Base-by-base conservation (phyloP, 2,113 vertebrate species). In the Crotophaga sulcirostris region DNA sequence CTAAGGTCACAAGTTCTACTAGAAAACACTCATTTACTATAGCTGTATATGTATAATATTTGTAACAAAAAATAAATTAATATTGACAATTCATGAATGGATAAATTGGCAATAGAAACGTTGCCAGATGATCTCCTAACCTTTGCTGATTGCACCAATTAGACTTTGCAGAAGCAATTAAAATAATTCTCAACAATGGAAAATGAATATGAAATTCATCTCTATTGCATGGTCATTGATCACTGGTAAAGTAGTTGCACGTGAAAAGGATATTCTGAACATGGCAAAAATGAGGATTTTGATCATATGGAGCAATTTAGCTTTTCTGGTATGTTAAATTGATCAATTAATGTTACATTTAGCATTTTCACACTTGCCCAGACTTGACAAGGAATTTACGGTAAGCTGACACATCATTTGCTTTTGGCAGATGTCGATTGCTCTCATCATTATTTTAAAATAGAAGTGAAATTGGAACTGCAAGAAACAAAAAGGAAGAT, bases 121-220 rank as follows among this genome's bases (percentile, higher is more conserved):
- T 59, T 92, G 36, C 58, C 45, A 60, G 68, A 77, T 90, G 23
- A 95, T 74, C 78, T 76, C 26, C 33, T 93, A 95, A 90, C 86
- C 87, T 95, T 82, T 83, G 44, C 55, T 78, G 95, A 95, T 94
- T 87, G 56, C 92, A 55, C 25, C 93, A 96, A 90, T 90, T 90
- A 84, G 45, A 34, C 84, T 89, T 91, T 92, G 84, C 62, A 89
- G 44, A 91, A 91, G 59, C 76, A 96, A 94, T 96, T 96, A 96
- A 96, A 95, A 90, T 93, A 90, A 96, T 94, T 96, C 94, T 45
- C 67, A 92, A 55, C 70, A 59, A 40, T 40, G 29, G 36, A 69
- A 34, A 94, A 78, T 74, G 74, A 95, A 83, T 89, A 93, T 66
- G 51, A 95, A 79, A 90, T 93, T 83, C 11, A 91, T 84, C 63